phyloP scores from a whole-genome alignment of 2,797 vertebrate genomes.

The Micrastur ruficollis region DNA sequence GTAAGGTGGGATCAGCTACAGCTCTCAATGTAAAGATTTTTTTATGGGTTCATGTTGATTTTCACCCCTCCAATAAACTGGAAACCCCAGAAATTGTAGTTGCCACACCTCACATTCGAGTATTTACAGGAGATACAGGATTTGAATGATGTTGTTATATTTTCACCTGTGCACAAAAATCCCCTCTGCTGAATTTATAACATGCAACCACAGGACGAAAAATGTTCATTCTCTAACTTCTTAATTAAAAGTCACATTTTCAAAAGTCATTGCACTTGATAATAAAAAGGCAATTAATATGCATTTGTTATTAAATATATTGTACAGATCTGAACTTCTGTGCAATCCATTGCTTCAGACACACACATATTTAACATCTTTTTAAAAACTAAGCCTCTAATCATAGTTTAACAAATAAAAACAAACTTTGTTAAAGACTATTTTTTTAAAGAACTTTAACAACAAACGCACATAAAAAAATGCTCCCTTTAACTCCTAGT shows the following conservation, averaged over 20 bases:
- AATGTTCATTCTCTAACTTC: constrained; percentile 8
- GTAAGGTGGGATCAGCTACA: neutral
- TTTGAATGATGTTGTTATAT: neutral
- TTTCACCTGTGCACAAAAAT: constrained; percentile 4
- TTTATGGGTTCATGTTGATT: neutral
- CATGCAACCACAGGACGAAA: neutral
- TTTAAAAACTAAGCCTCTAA: constrained; percentile 26
- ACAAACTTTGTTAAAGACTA: neutral
- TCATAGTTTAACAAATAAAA: neutral
- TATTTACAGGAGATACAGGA: neutral
- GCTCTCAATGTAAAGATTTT: neutral
- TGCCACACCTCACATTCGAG: neutral
- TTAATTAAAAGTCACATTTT: constrained; percentile 56
- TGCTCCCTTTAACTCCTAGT: constrained; percentile 54
- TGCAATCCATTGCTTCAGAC: constrained; percentile 40
- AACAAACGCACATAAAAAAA: neutral
- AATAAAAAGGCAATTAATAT: constrained; percentile 57
- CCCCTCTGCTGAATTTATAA: neutral
- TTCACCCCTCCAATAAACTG: neutral
- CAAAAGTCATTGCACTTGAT: constrained; percentile 65
- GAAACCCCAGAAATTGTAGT: neutral
- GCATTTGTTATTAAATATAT: constrained; percentile 35
- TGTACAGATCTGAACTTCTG: constrained; percentile 38
- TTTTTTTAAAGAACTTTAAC: constrained; percentile 2
- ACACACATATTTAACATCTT: neutral